phyloP scores from a whole-genome alignment of 2,888 invertebrate species.

The Acronicta aceris region DNA sequence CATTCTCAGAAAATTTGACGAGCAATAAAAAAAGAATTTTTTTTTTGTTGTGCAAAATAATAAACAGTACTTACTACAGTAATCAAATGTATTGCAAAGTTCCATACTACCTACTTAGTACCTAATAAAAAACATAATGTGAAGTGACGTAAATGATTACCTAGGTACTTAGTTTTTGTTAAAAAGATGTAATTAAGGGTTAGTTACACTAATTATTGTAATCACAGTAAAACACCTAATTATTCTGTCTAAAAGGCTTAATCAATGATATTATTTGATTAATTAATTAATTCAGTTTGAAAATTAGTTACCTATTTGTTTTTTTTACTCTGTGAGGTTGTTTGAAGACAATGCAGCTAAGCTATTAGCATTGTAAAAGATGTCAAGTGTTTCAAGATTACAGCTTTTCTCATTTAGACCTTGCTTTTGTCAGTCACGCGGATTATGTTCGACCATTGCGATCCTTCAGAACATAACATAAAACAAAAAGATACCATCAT shows the following conservation, averaged over 20 bases:
- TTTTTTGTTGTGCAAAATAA: no score
- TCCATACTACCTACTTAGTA: no score
- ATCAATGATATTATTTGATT: no score
- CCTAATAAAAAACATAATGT: neutral
- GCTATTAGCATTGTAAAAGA: conserved; percentile 1
- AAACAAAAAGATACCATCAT: no score
- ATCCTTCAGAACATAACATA: neutral
- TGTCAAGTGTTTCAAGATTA: neutral
- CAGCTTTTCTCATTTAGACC: neutral
- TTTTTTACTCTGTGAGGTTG: neutral
- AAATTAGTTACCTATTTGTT: no score
- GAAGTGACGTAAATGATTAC: neutral
- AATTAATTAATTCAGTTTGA: no score
- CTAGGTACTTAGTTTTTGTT: no score
- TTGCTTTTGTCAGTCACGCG: conserved; percentile 1
- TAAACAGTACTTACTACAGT: no score
- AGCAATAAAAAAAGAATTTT: no score
- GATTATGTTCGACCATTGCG: neutral
- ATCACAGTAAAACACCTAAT: neutral
- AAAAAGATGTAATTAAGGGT: neutral
- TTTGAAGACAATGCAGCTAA: neutral
- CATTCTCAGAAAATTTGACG: no score
- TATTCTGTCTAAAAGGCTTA: neutral
- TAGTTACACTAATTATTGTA: neutral
- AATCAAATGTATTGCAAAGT: no score